Base-by-base conservation (phyloP, 37 sponge, comb jelly and placozoan species). In the Halichondria panicea region DNA sequence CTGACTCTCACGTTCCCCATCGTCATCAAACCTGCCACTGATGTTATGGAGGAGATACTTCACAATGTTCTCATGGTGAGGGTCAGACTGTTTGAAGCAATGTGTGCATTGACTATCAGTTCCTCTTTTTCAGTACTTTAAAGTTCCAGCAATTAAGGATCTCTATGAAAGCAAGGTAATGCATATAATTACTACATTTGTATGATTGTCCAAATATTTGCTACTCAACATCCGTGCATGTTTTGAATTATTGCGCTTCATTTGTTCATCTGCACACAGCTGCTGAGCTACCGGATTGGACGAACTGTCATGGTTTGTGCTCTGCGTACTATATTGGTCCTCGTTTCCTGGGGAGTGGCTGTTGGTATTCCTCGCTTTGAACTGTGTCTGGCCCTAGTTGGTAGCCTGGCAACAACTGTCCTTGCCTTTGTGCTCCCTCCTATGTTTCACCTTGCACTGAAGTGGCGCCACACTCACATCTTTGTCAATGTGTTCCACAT, bases 401-500 rank as follows among this genome's bases (percentile, higher is more conserved):
- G 93, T 18, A 84, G 93, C 19, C 72, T 92, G 25, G 84, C 88
- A 3, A 84, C 88, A 33, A 92, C 85, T 36, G 62, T 87, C 22
- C 43, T 87, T 12, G 93, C 93, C 39, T 92, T 92, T 68, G 61
- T 92, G 21, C 81, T 87, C 0, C 93, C 93, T 50, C 93, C 93
- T 36, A 78, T 87, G 44, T 92, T 92, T 71, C 93, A 92, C 75
- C 43, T 87, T 35, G 6, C 38, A 18, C 64, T 92, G 40, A 64
- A 66, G 36, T 81, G 93, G 78, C 61, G 48, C 37, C 6, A 34
- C 28, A 80, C 74, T 5, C 46, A 54, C 21, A 63, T 78, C 13
- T 1, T 12, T 1, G 32, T 74, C 32, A 84, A 43, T 27, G 30
- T 81, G 13, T 83, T 92, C 55, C 88, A 92, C 68, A 61, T 71